Evolutionary conservation across 2,797 vertebrate species (phyloP).

Genomic region (Agapornis canus): DNA sequence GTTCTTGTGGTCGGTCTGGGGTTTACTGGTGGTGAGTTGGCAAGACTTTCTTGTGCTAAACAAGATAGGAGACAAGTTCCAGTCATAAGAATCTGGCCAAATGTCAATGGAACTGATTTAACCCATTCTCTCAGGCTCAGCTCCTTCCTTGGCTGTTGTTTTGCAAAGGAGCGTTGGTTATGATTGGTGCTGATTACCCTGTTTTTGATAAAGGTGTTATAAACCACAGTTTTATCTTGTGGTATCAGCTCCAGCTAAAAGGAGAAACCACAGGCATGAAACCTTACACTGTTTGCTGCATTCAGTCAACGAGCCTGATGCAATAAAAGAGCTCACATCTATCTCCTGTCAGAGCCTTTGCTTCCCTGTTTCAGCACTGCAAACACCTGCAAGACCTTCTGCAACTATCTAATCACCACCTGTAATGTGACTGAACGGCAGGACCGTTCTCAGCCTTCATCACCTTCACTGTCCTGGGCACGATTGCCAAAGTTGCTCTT

Average conservation of each 20-base stretch:
- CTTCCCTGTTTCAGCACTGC: background rate
- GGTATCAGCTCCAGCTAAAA: background rate
- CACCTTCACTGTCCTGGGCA: background rate
- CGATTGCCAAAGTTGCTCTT: slow-evolving; percentile 68
- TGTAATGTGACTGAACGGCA: background rate
- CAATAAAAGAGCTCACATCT: background rate
- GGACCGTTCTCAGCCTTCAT: background rate
- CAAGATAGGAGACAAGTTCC: background rate
- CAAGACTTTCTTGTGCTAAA: background rate
- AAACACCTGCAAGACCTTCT: slow-evolving; percentile 14
- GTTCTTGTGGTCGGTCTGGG: background rate
- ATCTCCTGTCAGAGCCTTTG: background rate
- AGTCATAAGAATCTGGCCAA: background rate
- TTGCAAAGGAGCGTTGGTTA: background rate
- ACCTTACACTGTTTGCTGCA: background rate
- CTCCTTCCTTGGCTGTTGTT: background rate
- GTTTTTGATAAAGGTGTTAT: background rate
- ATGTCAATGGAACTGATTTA: background rate
- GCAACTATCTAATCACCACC: slow-evolving; percentile 23
- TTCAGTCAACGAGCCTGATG: background rate
- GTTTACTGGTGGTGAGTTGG: background rate
- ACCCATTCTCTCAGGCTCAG: background rate
- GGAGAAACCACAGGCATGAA: background rate
- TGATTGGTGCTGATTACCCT: background rate
- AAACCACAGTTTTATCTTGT: background rate